Evolutionary conservation across 2,888 invertebrate genomes (phyloP).

Genomic region (Nomada lathburiana): DNA sequence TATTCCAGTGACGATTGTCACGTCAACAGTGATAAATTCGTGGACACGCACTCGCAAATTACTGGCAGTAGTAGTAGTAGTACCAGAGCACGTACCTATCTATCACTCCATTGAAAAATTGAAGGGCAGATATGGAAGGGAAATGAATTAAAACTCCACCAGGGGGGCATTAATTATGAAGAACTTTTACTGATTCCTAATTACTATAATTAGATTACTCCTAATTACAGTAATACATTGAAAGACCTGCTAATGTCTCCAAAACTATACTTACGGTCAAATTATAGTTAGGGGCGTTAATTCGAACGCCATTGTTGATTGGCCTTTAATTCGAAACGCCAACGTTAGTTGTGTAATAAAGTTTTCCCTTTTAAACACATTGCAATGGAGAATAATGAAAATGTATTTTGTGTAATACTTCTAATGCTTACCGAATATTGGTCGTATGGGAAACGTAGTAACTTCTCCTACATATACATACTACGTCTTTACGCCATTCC

Average conservation of each 20-base stretch:
- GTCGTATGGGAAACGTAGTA: not conserved
- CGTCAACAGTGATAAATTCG: no score
- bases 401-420: not conserved
- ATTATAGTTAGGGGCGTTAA: not conserved
- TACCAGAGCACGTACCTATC: no score
- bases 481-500: not conserved
- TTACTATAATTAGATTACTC: no score
- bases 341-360: not conserved
- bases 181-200: no score
- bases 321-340: not conserved
- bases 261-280: not conserved
- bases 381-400: not conserved
- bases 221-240: not conserved
- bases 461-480: not conserved
- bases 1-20: no score
- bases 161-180: no score
- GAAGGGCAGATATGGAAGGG: no score
- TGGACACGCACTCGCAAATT: no score
- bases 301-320: constrained; percentile 4
- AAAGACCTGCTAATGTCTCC: not conserved
- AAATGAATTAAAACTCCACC: no score
- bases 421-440: not conserved
- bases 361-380: not conserved
- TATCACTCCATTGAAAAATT: no score
- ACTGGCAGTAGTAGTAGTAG: no score